Conservation (phyloP, 2,797 vertebrate genomes). For the Hypotaenidia philippensis region DNA sequence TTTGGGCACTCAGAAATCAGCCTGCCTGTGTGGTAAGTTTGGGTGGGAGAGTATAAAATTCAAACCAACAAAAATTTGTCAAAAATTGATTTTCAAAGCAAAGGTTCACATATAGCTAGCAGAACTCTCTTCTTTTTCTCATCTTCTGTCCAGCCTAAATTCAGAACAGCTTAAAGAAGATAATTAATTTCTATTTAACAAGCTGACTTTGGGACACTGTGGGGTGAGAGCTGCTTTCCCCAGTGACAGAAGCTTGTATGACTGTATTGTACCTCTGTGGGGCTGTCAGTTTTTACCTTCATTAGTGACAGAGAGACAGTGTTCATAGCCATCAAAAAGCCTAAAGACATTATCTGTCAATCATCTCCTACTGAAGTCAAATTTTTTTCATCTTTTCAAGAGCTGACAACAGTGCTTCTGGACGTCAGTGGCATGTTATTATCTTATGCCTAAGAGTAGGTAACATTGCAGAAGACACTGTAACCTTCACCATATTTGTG, state of each 20-base stretch:
- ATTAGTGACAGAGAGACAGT: background rate
- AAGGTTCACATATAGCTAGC: background rate
- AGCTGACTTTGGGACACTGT: background rate
- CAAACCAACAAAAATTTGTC: background rate
- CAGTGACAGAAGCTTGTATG: background rate
- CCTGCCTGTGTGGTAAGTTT: background rate
- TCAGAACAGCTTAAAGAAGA: background rate
- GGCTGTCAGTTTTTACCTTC: background rate
- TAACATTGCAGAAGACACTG: background rate
- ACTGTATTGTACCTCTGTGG: background rate
- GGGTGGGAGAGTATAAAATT: background rate
- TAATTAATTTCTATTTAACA: background rate
- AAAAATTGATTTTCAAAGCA: constrained; percentile 1
- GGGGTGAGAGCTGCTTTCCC: background rate
- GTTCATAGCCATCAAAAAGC: background rate
- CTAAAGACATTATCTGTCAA: background rate
- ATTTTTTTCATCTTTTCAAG: background rate
- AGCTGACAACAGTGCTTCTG: background rate
- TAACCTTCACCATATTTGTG: background rate
- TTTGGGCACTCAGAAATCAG: background rate
- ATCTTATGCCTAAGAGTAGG: background rate
- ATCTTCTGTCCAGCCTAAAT: background rate
- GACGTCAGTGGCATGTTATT: background rate
- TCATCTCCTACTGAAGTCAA: background rate
- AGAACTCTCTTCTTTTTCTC: background rate